Conservation (phyloP, 2,888 invertebrate species). For the Epiblema foenella region DNA sequence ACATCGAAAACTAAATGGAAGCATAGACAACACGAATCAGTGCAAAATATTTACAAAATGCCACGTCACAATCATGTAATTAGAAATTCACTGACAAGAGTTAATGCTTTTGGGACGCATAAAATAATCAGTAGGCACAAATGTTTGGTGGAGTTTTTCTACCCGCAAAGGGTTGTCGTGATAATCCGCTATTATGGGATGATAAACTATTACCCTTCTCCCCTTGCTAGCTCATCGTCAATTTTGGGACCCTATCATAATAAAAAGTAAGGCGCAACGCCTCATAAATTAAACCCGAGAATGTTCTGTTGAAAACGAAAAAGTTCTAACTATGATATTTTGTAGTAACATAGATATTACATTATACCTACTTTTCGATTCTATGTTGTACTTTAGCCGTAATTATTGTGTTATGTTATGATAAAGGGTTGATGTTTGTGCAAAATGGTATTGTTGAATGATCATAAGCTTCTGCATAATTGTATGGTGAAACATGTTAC, state of each 20-base stretch:
- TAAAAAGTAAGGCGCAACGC: not conserved
- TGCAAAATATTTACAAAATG: conserved; percentile 38
- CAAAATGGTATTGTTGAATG: conserved; percentile 20
- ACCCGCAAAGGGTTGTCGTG: conserved; percentile 80
- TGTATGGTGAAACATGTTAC: conserved; percentile 17
- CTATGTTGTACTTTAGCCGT: conserved; percentile 52
- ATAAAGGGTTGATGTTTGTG: conserved; percentile 54
- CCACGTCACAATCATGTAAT: conserved; percentile 45
- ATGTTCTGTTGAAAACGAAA: not conserved
- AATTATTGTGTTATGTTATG: conserved; percentile 51
- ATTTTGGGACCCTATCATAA: conserved; percentile 7
- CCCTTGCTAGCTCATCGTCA: not conserved
- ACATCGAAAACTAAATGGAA: not conserved
- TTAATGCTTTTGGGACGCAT: conserved; percentile 62
- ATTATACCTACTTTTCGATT: conserved; percentile 74
- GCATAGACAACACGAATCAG: conserved; percentile 17
- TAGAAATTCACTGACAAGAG: conserved; percentile 61
- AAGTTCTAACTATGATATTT: not conserved
- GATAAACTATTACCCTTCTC: conserved; percentile 65
- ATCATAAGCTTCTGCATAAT: conserved; percentile 19
- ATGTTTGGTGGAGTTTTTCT: conserved; percentile 77
- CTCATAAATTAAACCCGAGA: not conserved
- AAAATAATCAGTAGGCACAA: conserved; percentile 67
- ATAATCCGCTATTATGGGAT: conserved; percentile 81
- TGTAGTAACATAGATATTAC: conserved; percentile 54